Evolutionary conservation across 2,797 vertebrate species (phyloP), one percentile per base, ranked within the genome.

Genomic region (Esox masquinongy): DNA sequence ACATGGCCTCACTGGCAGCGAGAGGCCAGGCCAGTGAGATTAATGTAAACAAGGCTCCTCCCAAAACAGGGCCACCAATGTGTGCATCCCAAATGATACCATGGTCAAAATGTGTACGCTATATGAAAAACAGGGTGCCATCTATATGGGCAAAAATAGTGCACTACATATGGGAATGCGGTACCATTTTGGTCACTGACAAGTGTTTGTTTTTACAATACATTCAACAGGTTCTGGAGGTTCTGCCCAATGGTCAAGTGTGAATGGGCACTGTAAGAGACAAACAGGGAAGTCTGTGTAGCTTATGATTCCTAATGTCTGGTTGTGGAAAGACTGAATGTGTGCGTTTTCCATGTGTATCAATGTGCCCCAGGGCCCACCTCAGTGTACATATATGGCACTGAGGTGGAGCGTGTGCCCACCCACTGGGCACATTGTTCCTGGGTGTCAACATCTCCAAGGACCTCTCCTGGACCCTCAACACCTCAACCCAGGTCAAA

Each of bases 121-220:
- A 39, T 39, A 39, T 3, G 7, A 39, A 43, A 43, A 43, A 43
- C 39, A 43, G 39, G 39, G 39, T 6, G 39, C 39, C 39, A 43
- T 43, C 5, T 43, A 43, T 43, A 43, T 43, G 39, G 39, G 39
- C n/a, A 19, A n/a, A 11, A 2, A 22, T n/a, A 56, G 53, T 56
- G 53, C 53, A 22, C 53, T 9, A 3, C 53, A 7, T 43, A 43
- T 6, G 39, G 39, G 1, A 43, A 6, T 43, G 39, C 5, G 9
- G 9, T 43, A 9, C 39, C 39, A 43, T 43, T 56, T 56, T n/a
- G 19, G 19, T 16, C n/a, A 22, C 19, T 47, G n/a, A n/a, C 36
- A 49, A n/a, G n/a, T 22, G 53, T 56, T 22, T 22, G 53, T 56
- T 56, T 56, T 86, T 86, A 80, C 83, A 78, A 78, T 76, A 88